Evolutionary conservation across 2,888 invertebrate genomes (phyloP), one percentile per base, ranked within the genome.

Genomic region (Agrotis clavis): DNA sequence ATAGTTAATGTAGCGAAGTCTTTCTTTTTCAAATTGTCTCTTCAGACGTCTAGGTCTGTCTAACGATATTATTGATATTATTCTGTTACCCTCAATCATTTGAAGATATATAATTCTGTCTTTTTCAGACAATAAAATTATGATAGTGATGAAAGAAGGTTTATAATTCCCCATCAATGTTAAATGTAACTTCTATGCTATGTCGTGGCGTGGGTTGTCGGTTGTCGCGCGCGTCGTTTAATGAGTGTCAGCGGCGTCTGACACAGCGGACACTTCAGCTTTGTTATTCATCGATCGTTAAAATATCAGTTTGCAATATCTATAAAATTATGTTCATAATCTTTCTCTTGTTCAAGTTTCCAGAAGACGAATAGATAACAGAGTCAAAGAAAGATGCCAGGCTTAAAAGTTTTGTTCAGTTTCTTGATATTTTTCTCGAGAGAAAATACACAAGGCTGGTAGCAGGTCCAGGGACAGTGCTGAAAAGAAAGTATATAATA

Each of bases 181-280:
- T 25, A 14, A n/a, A 19, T 57, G 63, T 54, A 77, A 64, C 56
- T 61, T 82, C 4, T 18, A n/a, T 0, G 16, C 19, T 25, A 54
- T n/a, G 57, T 62, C 84, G 57, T 57, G 59, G 84, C 88, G 85
- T 87, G 86, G 87, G 88, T 88, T 89, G 91, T 90, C 89, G 86
- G 87, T 88, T 89, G 91, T 90, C 89, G 86, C 47, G 69, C 74
- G 84, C 89, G 90, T 92, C 91, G 90, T 90, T 86, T 93, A 91
- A 92, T 92, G 92, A 93, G 91, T 91, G 90, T 93, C 91, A 91
- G 91, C 74, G 77, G 67, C 74, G 57, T 62, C 81, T 81, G 85
- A 81, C 70, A 77, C 72, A 73, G 82, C 70, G 71, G 69, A 77
- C 74, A 78, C 81, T 84, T 74, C 74, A 84, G 79, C 13, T 74